Conservation (phyloP, 2,797 vertebrate species). For the Crax fasciolata region DNA sequence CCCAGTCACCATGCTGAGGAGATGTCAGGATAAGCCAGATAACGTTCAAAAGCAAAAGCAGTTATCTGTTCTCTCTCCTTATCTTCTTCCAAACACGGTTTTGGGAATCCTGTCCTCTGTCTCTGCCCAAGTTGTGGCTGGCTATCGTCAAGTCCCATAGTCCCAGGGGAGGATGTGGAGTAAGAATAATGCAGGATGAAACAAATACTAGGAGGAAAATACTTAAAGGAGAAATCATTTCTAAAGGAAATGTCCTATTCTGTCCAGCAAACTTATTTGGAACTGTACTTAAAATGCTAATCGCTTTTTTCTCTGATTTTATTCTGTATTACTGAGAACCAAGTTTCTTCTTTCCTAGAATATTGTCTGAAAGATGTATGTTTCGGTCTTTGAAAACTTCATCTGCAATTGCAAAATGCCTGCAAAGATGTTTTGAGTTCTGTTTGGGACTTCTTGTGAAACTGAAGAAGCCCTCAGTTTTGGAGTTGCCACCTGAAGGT, state of each 20-base stretch:
- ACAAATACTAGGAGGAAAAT: not conserved
- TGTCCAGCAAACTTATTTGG: not conserved
- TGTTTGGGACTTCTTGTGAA: not conserved
- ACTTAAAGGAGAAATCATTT: constrained; percentile 12
- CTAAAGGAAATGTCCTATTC: not conserved
- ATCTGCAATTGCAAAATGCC: not conserved
- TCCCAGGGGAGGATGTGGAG: not conserved
- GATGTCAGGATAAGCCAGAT: not conserved
- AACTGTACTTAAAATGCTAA: not conserved
- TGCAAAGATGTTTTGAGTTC: not conserved
- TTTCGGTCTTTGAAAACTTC: not conserved
- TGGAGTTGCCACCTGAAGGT: not conserved
- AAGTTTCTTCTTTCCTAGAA: not conserved
- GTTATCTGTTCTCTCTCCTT: not conserved
- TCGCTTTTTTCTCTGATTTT: not conserved
- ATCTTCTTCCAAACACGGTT: not conserved
- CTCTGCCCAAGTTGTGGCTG: not conserved
- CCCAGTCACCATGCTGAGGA: not conserved
- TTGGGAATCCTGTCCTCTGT: not conserved
- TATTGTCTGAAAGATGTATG: not conserved
- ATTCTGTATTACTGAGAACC: not conserved
- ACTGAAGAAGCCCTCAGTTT: not conserved
- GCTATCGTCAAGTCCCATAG: not conserved
- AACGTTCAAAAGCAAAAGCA: not conserved
- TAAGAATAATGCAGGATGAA: constrained; percentile 4